A percentile compares a stretch with the other conserved stretches of the same genome.
phyloP scores from a whole-genome alignment of 2,113 vertebrate species.

The Thunnus thynnus region DNA sequence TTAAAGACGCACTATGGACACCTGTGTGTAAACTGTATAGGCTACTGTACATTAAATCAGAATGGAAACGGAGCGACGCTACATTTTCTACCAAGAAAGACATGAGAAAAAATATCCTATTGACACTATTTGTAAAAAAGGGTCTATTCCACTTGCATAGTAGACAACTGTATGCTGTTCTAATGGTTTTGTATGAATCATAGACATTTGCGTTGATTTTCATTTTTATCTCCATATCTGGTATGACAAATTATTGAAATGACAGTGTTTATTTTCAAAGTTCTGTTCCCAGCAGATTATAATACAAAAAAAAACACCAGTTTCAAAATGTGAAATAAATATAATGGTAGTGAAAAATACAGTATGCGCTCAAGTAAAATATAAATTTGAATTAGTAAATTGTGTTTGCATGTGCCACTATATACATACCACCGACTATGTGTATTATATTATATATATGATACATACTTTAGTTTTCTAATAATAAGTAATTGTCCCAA shows the following conservation, averaged over 20 bases:
- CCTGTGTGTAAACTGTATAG: too few species aligned
- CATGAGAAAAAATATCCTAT: too few species aligned
- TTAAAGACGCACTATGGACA: too few species aligned
- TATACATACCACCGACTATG: too few species aligned
- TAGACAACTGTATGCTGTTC: too few species aligned
- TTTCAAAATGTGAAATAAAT: neutral
- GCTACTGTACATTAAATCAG: too few species aligned
- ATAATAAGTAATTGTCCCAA: conserved; percentile 11
- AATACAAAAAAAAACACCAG: neutral
- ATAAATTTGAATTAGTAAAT: neutral
- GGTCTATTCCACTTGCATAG: too few species aligned
- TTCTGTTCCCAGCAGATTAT: neutral
- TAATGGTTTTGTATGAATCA: too few species aligned
- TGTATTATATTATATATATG: neutral
- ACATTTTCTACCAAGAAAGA: too few species aligned
- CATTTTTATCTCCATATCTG: neutral
- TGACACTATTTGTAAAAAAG: too few species aligned
- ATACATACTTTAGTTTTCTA: neutral
- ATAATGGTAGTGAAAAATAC: neutral
- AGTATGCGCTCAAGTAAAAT: neutral
- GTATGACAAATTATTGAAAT: neutral
- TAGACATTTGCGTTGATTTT: too few species aligned
- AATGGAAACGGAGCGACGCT: too few species aligned
- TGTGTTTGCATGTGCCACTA: neutral
- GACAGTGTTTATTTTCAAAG: neutral